Conservation (phyloP, 2,113 vertebrate species). For the Microtus oregoni region DNA sequence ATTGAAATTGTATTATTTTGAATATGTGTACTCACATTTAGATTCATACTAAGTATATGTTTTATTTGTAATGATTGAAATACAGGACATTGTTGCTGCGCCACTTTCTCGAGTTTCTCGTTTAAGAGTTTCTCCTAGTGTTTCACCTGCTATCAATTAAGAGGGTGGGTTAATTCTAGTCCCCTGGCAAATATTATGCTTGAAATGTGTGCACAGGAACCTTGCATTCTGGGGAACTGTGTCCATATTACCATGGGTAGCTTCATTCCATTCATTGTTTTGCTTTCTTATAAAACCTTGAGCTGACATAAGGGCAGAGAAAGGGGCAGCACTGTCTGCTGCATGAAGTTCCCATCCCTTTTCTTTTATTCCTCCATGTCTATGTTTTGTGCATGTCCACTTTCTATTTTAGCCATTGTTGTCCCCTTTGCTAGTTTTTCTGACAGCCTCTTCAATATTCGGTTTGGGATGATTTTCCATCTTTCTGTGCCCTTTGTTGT, state of each 20-base stretch:
- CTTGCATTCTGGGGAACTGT: background rate
- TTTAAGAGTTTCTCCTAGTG: background rate
- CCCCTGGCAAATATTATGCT: constrained; percentile 18
- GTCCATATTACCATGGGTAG: background rate
- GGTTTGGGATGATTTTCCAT: constrained; percentile 15
- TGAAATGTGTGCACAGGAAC: background rate
- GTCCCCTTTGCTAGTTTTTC: constrained; percentile 38
- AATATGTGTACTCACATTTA: background rate
- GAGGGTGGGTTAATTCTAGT: constrained; percentile 16
- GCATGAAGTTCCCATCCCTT: background rate
- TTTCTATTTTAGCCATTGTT: constrained; percentile 21
- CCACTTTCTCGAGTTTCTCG: background rate
- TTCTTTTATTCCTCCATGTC: constrained; percentile 32
- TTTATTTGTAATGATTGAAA: background rate
- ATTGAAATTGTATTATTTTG: background rate
- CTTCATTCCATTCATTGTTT: background rate
- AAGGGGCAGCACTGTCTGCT: background rate
- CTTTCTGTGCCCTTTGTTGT: background rate
- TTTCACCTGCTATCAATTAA: constrained; percentile 47
- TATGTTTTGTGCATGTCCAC: background rate
- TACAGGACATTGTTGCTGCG: background rate
- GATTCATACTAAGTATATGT: background rate
- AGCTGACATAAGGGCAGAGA: background rate
- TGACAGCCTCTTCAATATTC: constrained; percentile 48
- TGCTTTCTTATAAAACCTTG: background rate